Evolutionary conservation across 2,888 invertebrate genomes (phyloP), one percentile per base, ranked within the genome.

Genomic region (Unio pictorum): DNA sequence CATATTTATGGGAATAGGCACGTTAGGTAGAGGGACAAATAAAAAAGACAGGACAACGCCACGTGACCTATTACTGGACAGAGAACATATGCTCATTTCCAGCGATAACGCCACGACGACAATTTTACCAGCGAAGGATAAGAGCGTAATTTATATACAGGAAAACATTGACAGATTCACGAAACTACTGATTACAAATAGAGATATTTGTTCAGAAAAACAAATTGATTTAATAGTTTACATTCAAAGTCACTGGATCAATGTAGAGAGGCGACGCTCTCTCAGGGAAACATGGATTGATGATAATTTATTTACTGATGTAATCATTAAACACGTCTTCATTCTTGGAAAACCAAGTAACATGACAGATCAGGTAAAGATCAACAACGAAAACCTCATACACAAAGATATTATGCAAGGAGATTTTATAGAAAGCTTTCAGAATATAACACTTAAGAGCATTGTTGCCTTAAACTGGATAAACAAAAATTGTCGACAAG

Each of bases 271-370:
- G 17, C 66, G 83, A 15, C 63, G 74, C 26, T 61, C 69, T 8
- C 61, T 83, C 20, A 66, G 83, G 26, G 75, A 78, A 60, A 81
- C 80, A 2, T 83, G 83, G 83, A 80, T 74, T 3, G 77, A 74
- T 28, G 66, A 55, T 20, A 68, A 63, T 30, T 67, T 66, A 4
- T 73, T 79, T 54, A 63, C 55, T 15, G 68, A 74, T n/a, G 71
- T 77, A 5, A 71, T 64, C 20, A 62, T 82, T 0, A 69, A 69
- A 59, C 68, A 69, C n/a, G 66, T 80, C 17, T 83, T 82, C 66
- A 72, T 82, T 65, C 45, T 82, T 3, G 81, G 81, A 15, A 74
- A 66, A 61, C 75, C 83, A 15, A 56, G 45, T 5, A 70, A 72
- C 17, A 55, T 34, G 18, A 62, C 71, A 57, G 76, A 78, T 55